A percentile compares a stretch with the other conserved stretches of the same genome.
Conservation (phyloP, 2,888 invertebrate genomes). For the Diarsia mendica region DNA sequence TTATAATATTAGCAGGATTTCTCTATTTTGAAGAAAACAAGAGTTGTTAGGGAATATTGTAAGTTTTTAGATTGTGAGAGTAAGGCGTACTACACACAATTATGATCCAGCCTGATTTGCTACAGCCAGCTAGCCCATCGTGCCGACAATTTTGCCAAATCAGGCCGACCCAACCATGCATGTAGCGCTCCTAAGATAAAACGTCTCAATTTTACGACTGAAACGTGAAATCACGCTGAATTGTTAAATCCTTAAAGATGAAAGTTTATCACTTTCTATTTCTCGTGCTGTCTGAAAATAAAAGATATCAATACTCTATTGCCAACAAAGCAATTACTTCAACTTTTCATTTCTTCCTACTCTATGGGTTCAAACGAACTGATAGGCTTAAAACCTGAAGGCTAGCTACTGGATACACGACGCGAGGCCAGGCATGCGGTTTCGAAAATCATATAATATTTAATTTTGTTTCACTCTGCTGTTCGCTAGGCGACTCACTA, state of each 20-base stretch:
- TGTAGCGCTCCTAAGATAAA: not conserved
- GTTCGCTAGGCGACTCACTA: not conserved
- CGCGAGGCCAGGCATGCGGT: no score
- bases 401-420: no score
- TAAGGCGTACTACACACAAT: not conserved
- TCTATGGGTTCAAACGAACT: no score
- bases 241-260: not conserved
- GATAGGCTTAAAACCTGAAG: no score
- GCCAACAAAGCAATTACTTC: not conserved
- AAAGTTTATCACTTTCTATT: not conserved
- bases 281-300: not conserved
- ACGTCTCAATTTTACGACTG: not conserved
- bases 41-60: no score
- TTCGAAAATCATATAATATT: not conserved
- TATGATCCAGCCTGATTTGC: not conserved
- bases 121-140: not conserved
- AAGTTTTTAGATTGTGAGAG: not conserved
- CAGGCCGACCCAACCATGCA: not conserved
- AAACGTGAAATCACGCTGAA: not conserved
- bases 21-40: not conserved
- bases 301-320: not conserved
- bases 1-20: no score
- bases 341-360: not conserved
- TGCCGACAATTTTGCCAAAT: not conserved
- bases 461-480: not conserved